Evolutionary conservation across 92 coral and sea anemone species (phyloP).

Genomic region (Diadumene lineata): DNA sequence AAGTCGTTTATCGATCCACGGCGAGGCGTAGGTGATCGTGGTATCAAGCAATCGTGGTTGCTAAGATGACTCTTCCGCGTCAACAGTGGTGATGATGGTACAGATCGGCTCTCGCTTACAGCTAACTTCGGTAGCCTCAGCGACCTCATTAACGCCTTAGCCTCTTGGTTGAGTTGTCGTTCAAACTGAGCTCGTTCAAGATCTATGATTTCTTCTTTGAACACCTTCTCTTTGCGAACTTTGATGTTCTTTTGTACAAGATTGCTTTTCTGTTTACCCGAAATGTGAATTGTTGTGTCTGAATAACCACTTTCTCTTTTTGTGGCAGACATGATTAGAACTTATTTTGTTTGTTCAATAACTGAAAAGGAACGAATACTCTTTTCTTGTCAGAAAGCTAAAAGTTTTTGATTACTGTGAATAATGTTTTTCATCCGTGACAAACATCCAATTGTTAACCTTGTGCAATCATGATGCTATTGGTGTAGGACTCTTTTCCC

Average conservation of each 20-base stretch:
- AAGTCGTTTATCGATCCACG: neutral
- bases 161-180: conserved; percentile 45
- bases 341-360: neutral
- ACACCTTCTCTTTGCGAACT: conserved; percentile 17
- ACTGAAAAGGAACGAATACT: too few relatives aligned
- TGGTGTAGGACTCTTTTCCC: neutral
- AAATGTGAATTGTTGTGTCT: neutral
- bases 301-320: neutral
- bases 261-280: neutral
- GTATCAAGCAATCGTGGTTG: neutral
- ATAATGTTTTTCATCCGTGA: neutral
- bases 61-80: neutral
- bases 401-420: neutral
- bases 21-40: neutral
- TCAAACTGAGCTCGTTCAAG: conserved; percentile 43
- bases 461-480: neutral
- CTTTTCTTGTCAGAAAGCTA: too few relatives aligned
- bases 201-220: conserved; percentile 5
- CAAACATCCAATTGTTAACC: neutral
- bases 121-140: neutral
- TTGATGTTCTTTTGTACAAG: conserved; percentile 16
- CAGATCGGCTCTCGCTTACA: neutral
- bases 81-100: conserved; percentile 6
- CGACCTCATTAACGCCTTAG: conserved; percentile 22
- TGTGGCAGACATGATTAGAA: neutral